A percentile compares a stretch with the other conserved stretches of the same genome.
phyloP scores from a whole-genome alignment of 2,888 invertebrate species.

The Eupithecia inturbata region DNA sequence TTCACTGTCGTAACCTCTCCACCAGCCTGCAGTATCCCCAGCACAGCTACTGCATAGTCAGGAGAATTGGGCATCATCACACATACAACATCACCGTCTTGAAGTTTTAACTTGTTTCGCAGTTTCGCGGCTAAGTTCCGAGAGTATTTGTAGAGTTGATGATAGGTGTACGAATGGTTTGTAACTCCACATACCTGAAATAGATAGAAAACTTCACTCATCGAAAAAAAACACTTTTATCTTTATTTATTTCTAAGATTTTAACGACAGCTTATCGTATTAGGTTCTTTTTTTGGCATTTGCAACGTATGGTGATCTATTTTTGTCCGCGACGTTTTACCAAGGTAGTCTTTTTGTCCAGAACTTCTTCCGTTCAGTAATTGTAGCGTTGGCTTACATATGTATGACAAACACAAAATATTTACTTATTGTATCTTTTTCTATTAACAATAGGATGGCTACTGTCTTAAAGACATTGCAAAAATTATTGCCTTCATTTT shows the following conservation, averaged over 20 bases:
- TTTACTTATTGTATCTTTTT: too few species aligned
- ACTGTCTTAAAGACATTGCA: too few species aligned
- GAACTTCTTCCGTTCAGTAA: background rate
- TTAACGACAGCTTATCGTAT: background rate
- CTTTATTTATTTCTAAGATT: background rate
- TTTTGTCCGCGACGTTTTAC: too few species aligned
- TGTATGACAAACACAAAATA: too few species aligned
- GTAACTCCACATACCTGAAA: conserved; percentile 87
- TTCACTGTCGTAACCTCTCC: conserved; percentile 87
- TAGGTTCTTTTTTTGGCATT: too few species aligned
- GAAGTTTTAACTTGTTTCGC: conserved; percentile 84
- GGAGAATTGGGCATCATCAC: conserved; percentile 88
- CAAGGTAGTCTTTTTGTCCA: too few species aligned
- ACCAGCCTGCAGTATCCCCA: conserved; percentile 87
- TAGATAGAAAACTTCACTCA: background rate
- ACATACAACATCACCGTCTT: conserved; percentile 86
- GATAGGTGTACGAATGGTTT: conserved; percentile 87
- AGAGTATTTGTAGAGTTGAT: conserved; percentile 84
- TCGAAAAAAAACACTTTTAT: background rate
- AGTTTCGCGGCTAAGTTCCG: conserved; percentile 85
- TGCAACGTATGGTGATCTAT: background rate
- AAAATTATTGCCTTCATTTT: background rate
- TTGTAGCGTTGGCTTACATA: too few species aligned
- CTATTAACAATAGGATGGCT: too few species aligned
- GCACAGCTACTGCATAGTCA: conserved; percentile 85